phyloP scores from a whole-genome alignment of 2,113 vertebrate species.

The Apteryx owenii region DNA sequence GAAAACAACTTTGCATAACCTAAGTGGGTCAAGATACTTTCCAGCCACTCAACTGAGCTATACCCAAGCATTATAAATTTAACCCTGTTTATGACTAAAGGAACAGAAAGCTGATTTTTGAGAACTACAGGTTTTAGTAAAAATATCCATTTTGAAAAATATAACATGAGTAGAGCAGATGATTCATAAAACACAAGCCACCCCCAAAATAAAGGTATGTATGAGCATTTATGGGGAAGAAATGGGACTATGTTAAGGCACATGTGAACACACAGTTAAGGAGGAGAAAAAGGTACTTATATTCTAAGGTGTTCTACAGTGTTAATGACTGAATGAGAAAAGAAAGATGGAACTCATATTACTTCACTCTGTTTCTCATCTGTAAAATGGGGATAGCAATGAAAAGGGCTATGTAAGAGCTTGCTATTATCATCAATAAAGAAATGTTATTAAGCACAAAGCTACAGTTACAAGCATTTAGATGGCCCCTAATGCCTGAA shows the following conservation, averaged over 20 bases:
- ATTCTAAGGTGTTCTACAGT: neutral
- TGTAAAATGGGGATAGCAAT: neutral
- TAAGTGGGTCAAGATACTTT: neutral
- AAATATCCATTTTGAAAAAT: neutral
- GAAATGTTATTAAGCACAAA: neutral
- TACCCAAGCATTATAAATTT: neutral
- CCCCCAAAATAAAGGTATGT: neutral
- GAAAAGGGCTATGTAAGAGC: neutral
- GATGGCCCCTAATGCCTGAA: neutral
- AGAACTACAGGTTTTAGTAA: neutral
- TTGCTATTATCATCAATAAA: neutral
- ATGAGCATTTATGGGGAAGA: neutral
- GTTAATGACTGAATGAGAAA: neutral
- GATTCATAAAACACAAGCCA: neutral
- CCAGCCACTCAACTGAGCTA: neutral
- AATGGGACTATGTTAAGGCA: neutral
- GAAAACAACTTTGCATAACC: neutral
- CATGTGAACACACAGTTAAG: neutral
- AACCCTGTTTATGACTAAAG: neutral
- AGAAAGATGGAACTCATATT: neutral
- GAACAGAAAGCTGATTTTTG: neutral
- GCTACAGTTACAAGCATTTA: neutral
- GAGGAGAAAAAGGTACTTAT: neutral
- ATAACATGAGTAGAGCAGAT: neutral
- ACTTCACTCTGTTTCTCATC: neutral